Evolutionary conservation across 2,888 invertebrate genomes (phyloP).

Genomic region (Catotricha subobsoleta): DNA sequence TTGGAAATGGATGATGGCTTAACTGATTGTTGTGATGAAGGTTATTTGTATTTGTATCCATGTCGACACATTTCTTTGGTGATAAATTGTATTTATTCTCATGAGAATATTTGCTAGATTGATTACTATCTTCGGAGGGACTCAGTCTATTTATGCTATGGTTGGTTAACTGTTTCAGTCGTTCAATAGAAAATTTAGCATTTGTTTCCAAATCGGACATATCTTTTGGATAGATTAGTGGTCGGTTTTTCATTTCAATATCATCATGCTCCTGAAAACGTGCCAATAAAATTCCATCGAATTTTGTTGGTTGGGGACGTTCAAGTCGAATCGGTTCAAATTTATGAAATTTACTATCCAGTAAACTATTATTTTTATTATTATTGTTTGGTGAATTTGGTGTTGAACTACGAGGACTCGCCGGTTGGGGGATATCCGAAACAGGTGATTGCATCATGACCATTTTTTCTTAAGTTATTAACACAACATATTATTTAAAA

Average conservation of each 20-base stretch:
- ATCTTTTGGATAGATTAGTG: conserved; percentile 5
- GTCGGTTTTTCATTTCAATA: conserved; percentile 3
- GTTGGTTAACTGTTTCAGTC: conserved; percentile 26
- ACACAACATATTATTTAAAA: no score
- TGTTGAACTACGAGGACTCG: conserved; percentile 25
- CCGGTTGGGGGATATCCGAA: conserved; percentile 18
- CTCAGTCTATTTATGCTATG: conserved; percentile 24
- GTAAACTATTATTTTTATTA: background rate
- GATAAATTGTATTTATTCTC: conserved; percentile 13
- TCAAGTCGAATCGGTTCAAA: conserved; percentile 10
- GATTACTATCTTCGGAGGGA: conserved; percentile 16
- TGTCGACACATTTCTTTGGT: conserved; percentile 2
- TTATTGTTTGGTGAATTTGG: conserved; percentile 27
- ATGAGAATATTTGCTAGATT: conserved; percentile 10
- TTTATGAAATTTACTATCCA: conserved; percentile 9
- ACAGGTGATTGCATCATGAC: conserved; percentile 30
- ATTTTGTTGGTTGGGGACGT: conserved; percentile 10
- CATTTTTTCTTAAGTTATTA: conserved; percentile 20
- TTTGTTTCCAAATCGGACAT: conserved; percentile 13
- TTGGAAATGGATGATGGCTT: conserved; percentile 1
- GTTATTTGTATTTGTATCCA: conserved; percentile 2
- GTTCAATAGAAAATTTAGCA: conserved; percentile 25
- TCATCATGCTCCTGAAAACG: conserved; percentile 4
- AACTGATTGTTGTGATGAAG: conserved; percentile 8
- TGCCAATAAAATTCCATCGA: conserved; percentile 10